Conservation (phyloP, 1,140 invertebrate genomes). For the Nephila pilipes region DNA sequence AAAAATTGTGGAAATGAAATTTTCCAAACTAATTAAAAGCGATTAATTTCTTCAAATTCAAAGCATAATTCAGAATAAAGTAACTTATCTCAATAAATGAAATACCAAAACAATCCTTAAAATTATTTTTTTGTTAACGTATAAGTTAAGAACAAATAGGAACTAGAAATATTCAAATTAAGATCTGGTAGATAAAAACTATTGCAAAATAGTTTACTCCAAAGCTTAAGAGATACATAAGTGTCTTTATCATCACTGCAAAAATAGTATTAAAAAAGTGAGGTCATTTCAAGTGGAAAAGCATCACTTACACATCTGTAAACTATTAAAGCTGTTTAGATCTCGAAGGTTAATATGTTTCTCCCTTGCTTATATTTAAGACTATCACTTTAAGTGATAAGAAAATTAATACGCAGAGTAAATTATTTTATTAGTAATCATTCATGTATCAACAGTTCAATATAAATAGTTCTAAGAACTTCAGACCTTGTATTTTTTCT, state of each 20-base stretch:
- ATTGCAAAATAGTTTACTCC: not conserved
- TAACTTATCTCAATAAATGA: no score
- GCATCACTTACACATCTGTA: not conserved
- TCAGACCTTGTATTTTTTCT: not conserved
- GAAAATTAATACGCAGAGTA: not conserved
- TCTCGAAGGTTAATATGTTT: not conserved
- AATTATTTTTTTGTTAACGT: no score
- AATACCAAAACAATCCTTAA: no score
- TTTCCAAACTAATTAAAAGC: no score
- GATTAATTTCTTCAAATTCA: no score
- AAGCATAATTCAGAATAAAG: no score
- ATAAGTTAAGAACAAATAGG: no score
- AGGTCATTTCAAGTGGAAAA: not conserved
- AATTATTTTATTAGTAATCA: not conserved
- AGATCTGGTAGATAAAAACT: not conserved
- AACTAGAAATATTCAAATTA: not conserved
- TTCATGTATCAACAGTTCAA: not conserved
- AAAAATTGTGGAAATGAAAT: no score
- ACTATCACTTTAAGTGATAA: slow-evolving; percentile 27
- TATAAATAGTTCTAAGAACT: not conserved
- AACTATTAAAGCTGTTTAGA: slow-evolving; percentile 20
- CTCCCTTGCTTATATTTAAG: not conserved
- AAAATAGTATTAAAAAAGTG: slow-evolving; percentile 8
- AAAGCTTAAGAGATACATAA: not conserved
- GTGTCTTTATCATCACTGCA: slow-evolving; percentile 5